Evolutionary conservation across 2,113 vertebrate genomes (phyloP), one percentile per base, ranked within the genome.

Genomic region (Nanger granti): DNA sequence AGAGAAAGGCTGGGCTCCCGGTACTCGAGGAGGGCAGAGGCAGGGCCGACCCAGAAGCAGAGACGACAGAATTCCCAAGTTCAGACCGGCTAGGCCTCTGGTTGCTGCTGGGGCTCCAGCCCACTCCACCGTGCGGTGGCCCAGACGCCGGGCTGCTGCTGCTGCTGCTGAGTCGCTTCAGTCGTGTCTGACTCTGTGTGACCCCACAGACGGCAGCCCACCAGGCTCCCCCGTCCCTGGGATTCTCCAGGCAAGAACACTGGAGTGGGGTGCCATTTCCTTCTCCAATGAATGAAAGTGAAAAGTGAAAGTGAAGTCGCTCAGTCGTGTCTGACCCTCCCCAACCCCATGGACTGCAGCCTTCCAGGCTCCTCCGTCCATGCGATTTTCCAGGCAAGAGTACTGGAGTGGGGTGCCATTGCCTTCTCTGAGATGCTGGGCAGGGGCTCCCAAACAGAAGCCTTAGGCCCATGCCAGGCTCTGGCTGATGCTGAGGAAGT

Each of bases 61-160:
- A 0, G 97, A 31, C 0, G 0, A 34, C 54, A 24, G 57, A 9
- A 31, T 29, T 2, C 20, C 69, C 2, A 29, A 5, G 29, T 8
- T 7, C 18, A 10, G 44, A 34, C 5, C 0, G 12, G 26, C 69
- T 9, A 4, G 41, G 54, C 57, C 37, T 1, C 6, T 5, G 26
- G 54, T 52, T 20, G 2, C 37, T 15, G 22, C 41, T 31, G 20
- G 6, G 24, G 5, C 15, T n/a, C 54, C 31, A 69, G 29, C 92
- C 92, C 10, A 22, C 22, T 22, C n/a, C 18, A 31, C 47, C 12
- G 34, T 9, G 47, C 8, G 1, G 44, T 9, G 20, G 12, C 85
- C 62, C 13, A 2, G 88, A 55, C 7, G 5, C 44, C 4, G 22
- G 69, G 66, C n/a, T 60, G 59, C 59, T 28, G 26, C 59, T 60